Conservation (phyloP, 2,888 invertebrate species). For the Xestia sexstrigata region DNA sequence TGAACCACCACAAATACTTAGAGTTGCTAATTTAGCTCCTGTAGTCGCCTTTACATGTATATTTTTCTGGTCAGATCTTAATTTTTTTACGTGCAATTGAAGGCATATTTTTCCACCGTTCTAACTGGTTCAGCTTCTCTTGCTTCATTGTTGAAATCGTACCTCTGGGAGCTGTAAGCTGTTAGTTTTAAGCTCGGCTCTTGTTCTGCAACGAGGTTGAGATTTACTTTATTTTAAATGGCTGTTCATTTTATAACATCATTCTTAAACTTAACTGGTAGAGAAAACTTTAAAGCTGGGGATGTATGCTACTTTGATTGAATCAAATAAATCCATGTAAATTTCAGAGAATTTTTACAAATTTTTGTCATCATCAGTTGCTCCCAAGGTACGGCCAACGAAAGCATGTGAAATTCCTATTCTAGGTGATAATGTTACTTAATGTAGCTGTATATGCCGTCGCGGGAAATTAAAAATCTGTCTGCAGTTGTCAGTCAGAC, state of each 20-base stretch:
- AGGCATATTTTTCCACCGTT: not conserved
- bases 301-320: not conserved
- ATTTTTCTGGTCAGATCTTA: not conserved
- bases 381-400: conserved; percentile 30
- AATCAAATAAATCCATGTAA: not conserved
- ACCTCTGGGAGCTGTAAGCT: conserved; percentile 19
- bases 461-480: conserved; percentile 74
- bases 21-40: too few relatives aligned
- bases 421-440: conserved; percentile 66
- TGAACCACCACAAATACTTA: too few relatives aligned
- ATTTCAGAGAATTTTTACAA: not conserved
- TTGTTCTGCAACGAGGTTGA: not conserved
- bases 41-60: too few relatives aligned
- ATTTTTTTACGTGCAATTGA: conserved; percentile 2
- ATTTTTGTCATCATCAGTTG: not conserved
- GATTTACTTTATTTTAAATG: conserved; percentile 23
- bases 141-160: conserved; percentile 12
- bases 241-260: conserved; percentile 8
- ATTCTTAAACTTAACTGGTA: not conserved
- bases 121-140: not conserved
- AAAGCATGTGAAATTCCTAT: conserved; percentile 41
- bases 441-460: conserved; percentile 58
- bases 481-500: conserved; percentile 57
- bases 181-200: not conserved
- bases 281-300: not conserved